phyloP scores from a whole-genome alignment of 2,888 invertebrate species.

The Eilema depressum region DNA sequence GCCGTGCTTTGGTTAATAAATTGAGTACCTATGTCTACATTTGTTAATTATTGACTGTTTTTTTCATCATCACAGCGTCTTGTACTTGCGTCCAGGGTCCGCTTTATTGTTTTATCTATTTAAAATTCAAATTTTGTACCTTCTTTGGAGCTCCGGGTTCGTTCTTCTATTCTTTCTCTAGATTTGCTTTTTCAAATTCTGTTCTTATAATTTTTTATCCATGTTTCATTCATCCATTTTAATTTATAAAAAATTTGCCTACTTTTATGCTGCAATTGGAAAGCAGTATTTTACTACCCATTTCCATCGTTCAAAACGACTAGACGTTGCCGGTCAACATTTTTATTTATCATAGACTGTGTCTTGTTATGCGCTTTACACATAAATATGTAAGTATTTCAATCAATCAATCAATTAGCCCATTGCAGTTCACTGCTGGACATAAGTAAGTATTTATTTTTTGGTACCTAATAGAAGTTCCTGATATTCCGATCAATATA shows the following conservation, averaged over 20 bases:
- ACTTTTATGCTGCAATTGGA: background rate
- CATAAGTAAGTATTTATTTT: background rate
- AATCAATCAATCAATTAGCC: too few relatives aligned
- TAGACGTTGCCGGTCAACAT: background rate
- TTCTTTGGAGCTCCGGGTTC: too few relatives aligned
- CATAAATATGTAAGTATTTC: background rate
- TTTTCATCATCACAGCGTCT: background rate
- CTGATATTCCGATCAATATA: background rate
- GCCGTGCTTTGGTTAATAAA: conserved; percentile 7
- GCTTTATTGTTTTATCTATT: too few relatives aligned
- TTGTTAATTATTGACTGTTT: background rate
- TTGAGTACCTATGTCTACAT: background rate
- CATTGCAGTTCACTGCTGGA: too few relatives aligned
- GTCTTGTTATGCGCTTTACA: background rate
- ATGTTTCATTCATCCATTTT: too few relatives aligned
- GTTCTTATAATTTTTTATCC: too few relatives aligned
- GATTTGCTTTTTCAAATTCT: too few relatives aligned
- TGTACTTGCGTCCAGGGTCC: too few relatives aligned
- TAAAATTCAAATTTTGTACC: too few relatives aligned
- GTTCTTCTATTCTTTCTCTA: too few relatives aligned
- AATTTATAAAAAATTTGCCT: too few relatives aligned
- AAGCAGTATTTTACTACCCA: too few relatives aligned
- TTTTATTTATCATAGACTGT: background rate
- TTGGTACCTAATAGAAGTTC: background rate
- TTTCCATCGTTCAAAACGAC: background rate